Percentiles rank a stretch among this genome's conserved stretches.
Evolutionary conservation across 2,888 invertebrate species (phyloP).

Genomic region (Ophion slaviceki): DNA sequence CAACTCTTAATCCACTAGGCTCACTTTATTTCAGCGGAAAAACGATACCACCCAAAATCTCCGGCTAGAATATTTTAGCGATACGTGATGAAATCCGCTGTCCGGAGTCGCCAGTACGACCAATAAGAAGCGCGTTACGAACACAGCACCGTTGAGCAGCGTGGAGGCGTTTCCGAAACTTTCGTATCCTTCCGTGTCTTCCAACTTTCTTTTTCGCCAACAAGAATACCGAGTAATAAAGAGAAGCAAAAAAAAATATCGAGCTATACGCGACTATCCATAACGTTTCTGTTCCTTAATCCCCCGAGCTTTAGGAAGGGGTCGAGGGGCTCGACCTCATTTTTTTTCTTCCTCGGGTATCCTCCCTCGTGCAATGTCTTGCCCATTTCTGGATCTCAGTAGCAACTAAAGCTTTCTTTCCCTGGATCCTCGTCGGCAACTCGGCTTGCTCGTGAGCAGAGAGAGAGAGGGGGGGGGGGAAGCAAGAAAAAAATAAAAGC

Average conservation of each 20-base stretch:
- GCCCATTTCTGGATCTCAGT: slow-evolving; percentile 47
- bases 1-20: slow-evolving; percentile 68
- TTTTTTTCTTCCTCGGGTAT: slow-evolving; percentile 45
- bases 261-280: slow-evolving; percentile 36
- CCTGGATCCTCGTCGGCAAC: slow-evolving; percentile 1
- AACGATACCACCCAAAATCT: slow-evolving; percentile 16
- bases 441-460: slow-evolving; percentile 23
- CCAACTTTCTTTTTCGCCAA: background rate
- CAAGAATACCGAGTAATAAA: slow-evolving; percentile 27
- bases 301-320: slow-evolving; percentile 27
- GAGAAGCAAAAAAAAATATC: slow-evolving; percentile 1
- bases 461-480: slow-evolving; percentile 2
- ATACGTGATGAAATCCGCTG: slow-evolving; percentile 55
- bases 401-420: slow-evolving; percentile 36
- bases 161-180: slow-evolving; percentile 8
- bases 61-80: slow-evolving; percentile 51
- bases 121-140: background rate
- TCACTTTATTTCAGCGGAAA: slow-evolving; percentile 62
- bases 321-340: slow-evolving; percentile 64
- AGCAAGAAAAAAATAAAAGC: slow-evolving; percentile 19
- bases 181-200: background rate
- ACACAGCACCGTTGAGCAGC: background rate
- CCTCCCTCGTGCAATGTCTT: slow-evolving; percentile 36
- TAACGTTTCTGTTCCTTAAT: slow-evolving; percentile 49
- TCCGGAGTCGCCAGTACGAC: background rate